These are phyloP conservation scores for Drosophila kanekoi DNA, from an alignment of 2,888 invertebrate species.

Conservation along the genomic window DNA sequence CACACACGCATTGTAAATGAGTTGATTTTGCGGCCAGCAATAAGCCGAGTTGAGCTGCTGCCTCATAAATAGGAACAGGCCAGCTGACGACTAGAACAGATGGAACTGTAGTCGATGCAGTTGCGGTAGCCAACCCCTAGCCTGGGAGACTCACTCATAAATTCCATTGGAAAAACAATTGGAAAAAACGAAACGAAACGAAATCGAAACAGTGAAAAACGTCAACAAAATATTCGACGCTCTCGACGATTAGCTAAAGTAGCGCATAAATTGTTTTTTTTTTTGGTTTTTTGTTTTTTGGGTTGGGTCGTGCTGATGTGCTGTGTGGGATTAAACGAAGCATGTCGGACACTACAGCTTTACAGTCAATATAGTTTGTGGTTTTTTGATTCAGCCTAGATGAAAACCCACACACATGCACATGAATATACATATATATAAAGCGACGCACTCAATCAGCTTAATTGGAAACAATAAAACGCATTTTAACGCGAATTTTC, in stretches of 20 bases:
- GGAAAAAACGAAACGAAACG: slow-evolving; percentile 23
- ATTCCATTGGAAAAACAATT: slow-evolving; percentile 62
- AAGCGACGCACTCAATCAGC: slow-evolving; percentile 67
- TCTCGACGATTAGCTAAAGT: slow-evolving; percentile 67
- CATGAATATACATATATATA: neutral
- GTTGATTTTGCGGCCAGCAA: slow-evolving; percentile 47
- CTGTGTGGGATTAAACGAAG: slow-evolving; percentile 64
- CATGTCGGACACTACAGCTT: slow-evolving; percentile 50
- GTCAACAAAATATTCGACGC: slow-evolving; percentile 45
- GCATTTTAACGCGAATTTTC: slow-evolving; percentile 75
- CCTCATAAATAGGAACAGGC: slow-evolving; percentile 47
- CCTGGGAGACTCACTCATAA: slow-evolving; percentile 46
- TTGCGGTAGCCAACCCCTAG: neutral
- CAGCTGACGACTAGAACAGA: slow-evolving; percentile 27
- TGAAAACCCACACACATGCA: neutral
- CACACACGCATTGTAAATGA: slow-evolving; percentile 67
- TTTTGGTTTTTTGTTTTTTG: slow-evolving; percentile 44
- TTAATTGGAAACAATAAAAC: slow-evolving; percentile 77
- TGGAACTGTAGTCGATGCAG: slow-evolving; percentile 15
- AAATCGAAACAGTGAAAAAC: slow-evolving; percentile 25
- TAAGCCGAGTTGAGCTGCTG: slow-evolving; percentile 46
- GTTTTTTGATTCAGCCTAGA: slow-evolving; percentile 1
- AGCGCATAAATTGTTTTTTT: slow-evolving; percentile 63
- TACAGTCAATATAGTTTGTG: slow-evolving; percentile 29
- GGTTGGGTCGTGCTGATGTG: slow-evolving; percentile 39